phyloP scores from a whole-genome alignment of 1,140 invertebrate genomes.

The Probaryconus sp. region DNA sequence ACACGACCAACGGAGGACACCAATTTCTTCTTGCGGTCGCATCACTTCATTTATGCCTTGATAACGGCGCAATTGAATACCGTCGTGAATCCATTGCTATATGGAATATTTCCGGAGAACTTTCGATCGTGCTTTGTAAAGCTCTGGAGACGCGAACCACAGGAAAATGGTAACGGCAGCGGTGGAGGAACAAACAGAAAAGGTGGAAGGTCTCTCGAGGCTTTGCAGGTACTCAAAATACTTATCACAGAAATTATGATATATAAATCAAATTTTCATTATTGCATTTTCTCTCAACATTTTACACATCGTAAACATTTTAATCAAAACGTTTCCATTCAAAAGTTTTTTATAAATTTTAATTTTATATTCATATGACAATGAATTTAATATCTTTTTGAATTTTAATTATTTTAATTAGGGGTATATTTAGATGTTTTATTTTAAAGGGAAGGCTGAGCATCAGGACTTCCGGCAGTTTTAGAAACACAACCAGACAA shows the following conservation, averaged over 20 bases:
- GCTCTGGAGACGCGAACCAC: slow-evolving; percentile 67
- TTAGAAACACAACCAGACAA: slow-evolving; percentile 55
- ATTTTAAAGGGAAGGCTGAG: slow-evolving; percentile 60
- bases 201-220: slow-evolving; percentile 61
- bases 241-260: slow-evolving; percentile 13
- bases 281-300: too few relatives aligned
- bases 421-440: not conserved
- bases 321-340: too few relatives aligned
- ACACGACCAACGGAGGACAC: slow-evolving; percentile 76
- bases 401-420: too few relatives aligned
- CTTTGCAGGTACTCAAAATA: slow-evolving; percentile 44
- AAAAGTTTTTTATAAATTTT: too few relatives aligned
- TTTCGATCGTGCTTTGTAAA: slow-evolving; percentile 81
- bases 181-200: slow-evolving; percentile 55
- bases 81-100: slow-evolving; percentile 88
- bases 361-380: too few relatives aligned
- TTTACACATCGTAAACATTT: too few relatives aligned
- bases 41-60: slow-evolving; percentile 80
- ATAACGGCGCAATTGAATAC: slow-evolving; percentile 84
- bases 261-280: not conserved
- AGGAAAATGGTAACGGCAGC: slow-evolving; percentile 51
- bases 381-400: too few relatives aligned
- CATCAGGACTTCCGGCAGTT: slow-evolving; percentile 56
- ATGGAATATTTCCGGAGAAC: slow-evolving; percentile 87
- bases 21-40: slow-evolving; percentile 78